Percentiles rank a stretch among this genome's conserved stretches.
Conservation (phyloP, 2,888 invertebrate genomes). For the Cylloceria caligata region DNA sequence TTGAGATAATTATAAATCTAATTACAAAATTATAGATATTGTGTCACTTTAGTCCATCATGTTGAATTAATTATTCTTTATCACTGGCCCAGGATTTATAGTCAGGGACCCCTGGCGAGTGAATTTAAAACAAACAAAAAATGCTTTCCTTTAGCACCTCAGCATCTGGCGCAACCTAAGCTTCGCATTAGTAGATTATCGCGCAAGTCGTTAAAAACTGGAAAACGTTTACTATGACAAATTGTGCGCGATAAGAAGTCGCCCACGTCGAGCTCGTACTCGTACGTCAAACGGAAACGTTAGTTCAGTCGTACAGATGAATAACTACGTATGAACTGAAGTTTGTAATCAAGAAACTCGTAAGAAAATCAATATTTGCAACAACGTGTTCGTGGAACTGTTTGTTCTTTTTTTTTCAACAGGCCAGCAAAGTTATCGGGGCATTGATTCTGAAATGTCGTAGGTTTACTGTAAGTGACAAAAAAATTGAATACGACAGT, state of each 20-base stretch:
- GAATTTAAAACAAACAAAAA: no score
- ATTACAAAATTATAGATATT: no score
- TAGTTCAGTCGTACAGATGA: neutral
- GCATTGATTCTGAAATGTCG: neutral
- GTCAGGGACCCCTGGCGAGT: no score
- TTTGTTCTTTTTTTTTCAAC: conserved; percentile 4
- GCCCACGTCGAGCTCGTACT: neutral
- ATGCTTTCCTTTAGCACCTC: neutral
- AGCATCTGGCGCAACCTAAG: neutral
- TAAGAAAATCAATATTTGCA: conserved; percentile 34
- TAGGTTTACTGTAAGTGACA: neutral
- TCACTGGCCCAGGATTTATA: no score
- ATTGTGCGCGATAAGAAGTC: conserved; percentile 13
- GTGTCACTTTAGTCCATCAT: no score
- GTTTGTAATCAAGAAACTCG: conserved; percentile 14
- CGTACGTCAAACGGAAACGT: conserved; percentile 5
- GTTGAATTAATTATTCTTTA: no score
- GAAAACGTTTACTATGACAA: conserved; percentile 15
- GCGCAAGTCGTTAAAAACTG: conserved; percentile 20
- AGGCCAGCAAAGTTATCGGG: neutral
- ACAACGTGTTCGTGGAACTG: neutral
- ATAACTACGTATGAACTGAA: neutral
- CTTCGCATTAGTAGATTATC: conserved; percentile 8
- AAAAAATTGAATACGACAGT: neutral
- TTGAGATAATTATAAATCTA: neutral